Base-by-base conservation (phyloP, 2,113 vertebrate species). In the Anoura caudifer region DNA sequence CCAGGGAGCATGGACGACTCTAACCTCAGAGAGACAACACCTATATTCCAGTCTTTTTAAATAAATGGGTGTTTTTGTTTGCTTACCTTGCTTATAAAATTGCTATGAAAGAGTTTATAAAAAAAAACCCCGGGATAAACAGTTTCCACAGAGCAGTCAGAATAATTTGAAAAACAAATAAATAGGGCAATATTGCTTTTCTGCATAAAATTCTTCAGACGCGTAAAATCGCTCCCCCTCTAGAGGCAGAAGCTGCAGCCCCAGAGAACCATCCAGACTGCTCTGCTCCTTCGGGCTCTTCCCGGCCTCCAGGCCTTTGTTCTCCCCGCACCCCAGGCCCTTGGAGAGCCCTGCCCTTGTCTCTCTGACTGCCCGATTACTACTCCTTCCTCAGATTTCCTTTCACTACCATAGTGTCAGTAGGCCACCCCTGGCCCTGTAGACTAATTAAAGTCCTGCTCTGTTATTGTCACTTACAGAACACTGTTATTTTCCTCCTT, bases 401-500 rank as follows among this genome's bases (percentile, higher is more conserved):
- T 87, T 86, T 80, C 50, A 79, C 52, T 70, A 50, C 20, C 67
- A 41, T 13, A 16, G 10, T 75, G 87, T 82, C 77, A 67, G 17
- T 1, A 26, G 67, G n/a, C 31, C 41, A 45, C 47, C 26, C 16
- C 73, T 76, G 61, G 72, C 41, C 47, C 43, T 10, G 17, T 2
- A 43, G 72, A 82, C 92, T 69, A 47, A 87, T 82, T 73, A 83
- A 77, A 45, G 47, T 50, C 56, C 41, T 31, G 2, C 72, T 93
- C 84, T 94, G 50, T 33, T 72, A 33, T 45, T 88, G n/a, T 86
- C n/a, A 89, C 67, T n/a, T 47, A 50, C 7, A 69, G 33, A 75
- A 83, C 50, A 47, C 87, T 77, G 26, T 67, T 82, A n/a, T 80
- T 93, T 95, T 75, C 69, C 50, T 95, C 90, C 59, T 96, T 81